Conservation (phyloP, 1,140 invertebrate species). For the Uloborus diversus region DNA sequence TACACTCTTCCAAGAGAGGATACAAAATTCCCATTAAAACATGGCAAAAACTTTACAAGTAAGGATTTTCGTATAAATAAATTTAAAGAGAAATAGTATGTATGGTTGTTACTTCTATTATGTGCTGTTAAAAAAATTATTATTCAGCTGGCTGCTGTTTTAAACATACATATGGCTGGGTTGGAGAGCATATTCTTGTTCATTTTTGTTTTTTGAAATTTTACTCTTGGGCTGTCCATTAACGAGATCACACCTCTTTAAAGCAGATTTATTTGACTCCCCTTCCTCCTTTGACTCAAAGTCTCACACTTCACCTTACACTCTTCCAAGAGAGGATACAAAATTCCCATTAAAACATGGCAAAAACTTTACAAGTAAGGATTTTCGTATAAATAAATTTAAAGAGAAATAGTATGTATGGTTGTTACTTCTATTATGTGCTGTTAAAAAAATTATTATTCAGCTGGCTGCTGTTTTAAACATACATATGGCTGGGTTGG, state of each 20-base stretch:
- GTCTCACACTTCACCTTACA: too few relatives aligned
- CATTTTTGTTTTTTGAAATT: neutral
- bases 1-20: slow-evolving; percentile 72
- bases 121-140: neutral
- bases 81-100: neutral
- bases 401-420: neutral
- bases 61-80: slow-evolving; percentile 59
- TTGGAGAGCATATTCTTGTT: neutral
- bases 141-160: too few relatives aligned
- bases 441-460: neutral
- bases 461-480: too few relatives aligned
- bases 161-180: neutral
- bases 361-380: slow-evolving; percentile 79
- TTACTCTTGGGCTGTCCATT: neutral
- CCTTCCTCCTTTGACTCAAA: too few relatives aligned
- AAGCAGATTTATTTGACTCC: too few relatives aligned
- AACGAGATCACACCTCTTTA: too few relatives aligned
- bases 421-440: neutral
- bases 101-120: neutral
- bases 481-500: neutral
- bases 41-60: slow-evolving; percentile 86
- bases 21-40: slow-evolving; percentile 78
- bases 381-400: neutral
- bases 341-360: slow-evolving; percentile 82
- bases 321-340: slow-evolving; percentile 75